Percentiles rank a stretch among this genome's conserved stretches.
These are phyloP conservation scores for Danio tinwini DNA, from an alignment of 2,797 vertebrate genomes.

Conservation along the genomic window DNA sequence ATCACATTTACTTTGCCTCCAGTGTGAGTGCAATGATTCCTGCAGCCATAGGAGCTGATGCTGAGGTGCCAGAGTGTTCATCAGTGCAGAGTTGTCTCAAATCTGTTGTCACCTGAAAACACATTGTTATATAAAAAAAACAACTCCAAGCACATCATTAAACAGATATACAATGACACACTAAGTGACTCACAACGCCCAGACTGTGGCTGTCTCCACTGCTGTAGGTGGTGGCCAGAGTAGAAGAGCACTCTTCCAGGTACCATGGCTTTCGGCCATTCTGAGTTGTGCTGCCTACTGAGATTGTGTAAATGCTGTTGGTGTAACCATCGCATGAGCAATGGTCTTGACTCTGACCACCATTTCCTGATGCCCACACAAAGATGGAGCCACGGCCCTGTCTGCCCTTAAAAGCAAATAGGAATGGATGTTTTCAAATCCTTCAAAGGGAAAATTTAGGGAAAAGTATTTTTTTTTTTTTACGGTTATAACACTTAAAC, in stretches of 20 bases:
- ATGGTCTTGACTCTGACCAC: conserved; percentile 89
- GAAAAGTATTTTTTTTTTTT: too few relatives aligned
- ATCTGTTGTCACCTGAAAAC: conserved; percentile 85
- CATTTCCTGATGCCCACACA: conserved; percentile 95
- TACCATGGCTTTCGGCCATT: conserved; percentile 84
- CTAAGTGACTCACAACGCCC: conserved; percentile 81
- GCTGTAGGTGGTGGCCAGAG: conserved; percentile 87
- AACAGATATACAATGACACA: not conserved
- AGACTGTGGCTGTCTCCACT: conserved; percentile 84
- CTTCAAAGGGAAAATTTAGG: not conserved
- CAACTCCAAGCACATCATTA: not conserved
- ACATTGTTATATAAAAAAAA: conserved; percentile 28
- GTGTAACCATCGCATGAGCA: conserved; percentile 96
- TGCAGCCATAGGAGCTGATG: conserved; percentile 91
- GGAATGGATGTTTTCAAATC: not conserved
- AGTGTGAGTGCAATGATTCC: conserved; percentile 94
- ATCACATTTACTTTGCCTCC: conserved; percentile 91
- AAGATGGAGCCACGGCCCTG: conserved; percentile 91
- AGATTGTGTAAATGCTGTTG: conserved; percentile 95
- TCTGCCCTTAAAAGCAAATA: conserved; percentile 78
- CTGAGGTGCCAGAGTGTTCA: conserved; percentile 85
- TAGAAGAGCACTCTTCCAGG: conserved; percentile 91
- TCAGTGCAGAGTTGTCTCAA: conserved; percentile 85
- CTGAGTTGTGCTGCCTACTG: conserved; percentile 87
- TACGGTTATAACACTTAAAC: too few relatives aligned